These are phyloP conservation scores for Etheostoma spectabile DNA, from an alignment of 2,113 vertebrate genomes.

Conservation along the genomic window DNA sequence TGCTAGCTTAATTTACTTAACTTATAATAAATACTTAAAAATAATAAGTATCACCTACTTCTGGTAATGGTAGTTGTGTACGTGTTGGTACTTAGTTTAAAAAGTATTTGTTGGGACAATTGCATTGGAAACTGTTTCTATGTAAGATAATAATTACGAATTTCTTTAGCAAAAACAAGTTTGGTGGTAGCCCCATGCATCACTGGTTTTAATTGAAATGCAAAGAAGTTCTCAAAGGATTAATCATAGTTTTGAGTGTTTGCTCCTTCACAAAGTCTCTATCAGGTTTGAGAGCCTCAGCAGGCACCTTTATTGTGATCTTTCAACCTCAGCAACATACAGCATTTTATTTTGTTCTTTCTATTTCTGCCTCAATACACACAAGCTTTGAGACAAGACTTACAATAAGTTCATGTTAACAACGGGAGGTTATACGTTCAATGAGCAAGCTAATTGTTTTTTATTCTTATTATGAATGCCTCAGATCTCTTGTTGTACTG, in stretches of 20 bases:
- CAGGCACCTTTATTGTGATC: slow-evolving; percentile 30
- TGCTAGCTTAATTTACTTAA: not conserved
- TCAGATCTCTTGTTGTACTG: slow-evolving; percentile 23
- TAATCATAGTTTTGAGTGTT: slow-evolving; percentile 56
- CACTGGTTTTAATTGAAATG: slow-evolving; percentile 68
- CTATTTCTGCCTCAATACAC: slow-evolving; percentile 49
- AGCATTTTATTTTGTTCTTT: slow-evolving; percentile 20
- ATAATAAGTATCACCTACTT: not conserved
- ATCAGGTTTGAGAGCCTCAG: slow-evolving; percentile 21
- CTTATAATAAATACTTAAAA: not conserved
- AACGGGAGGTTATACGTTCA: slow-evolving; percentile 38
- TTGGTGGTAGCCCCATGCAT: slow-evolving; percentile 47
- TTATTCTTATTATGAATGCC: slow-evolving; percentile 34
- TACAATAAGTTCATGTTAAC: slow-evolving; percentile 51
- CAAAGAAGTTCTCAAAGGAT: slow-evolving; percentile 53
- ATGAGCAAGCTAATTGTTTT: slow-evolving; percentile 57
- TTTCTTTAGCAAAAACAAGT: slow-evolving; percentile 51
- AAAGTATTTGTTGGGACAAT: slow-evolving; percentile 35
- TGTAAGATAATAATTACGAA: slow-evolving; percentile 54
- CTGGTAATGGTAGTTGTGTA: slow-evolving; percentile 2
- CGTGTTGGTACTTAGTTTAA: slow-evolving; percentile 22
- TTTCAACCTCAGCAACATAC: not conserved
- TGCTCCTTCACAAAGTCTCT: slow-evolving; percentile 28
- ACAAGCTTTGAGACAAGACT: slow-evolving; percentile 41
- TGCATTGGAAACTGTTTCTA: slow-evolving; percentile 28